phyloP scores from a whole-genome alignment of 2,888 invertebrate species.

The Tetanocera ferruginea region DNA sequence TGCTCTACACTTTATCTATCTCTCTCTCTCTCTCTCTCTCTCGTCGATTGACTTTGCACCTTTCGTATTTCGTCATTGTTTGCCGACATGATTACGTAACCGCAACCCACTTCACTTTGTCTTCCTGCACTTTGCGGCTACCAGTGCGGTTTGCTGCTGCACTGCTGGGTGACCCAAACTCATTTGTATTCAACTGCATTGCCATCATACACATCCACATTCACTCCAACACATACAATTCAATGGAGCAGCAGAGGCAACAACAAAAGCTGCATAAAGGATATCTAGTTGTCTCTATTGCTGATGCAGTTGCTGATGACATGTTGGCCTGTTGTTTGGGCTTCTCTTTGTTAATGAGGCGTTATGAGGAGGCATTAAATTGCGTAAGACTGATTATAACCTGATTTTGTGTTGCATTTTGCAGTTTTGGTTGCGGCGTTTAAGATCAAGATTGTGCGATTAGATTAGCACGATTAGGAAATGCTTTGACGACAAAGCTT shows the following conservation, averaged over 20 bases:
- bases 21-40: not conserved
- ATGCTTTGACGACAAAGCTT: not conserved
- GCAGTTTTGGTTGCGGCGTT: not conserved
- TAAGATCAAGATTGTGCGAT: slow-evolving; percentile 21
- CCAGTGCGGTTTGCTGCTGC: slow-evolving; percentile 2
- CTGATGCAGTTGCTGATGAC: not conserved
- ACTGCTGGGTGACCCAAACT: slow-evolving; percentile 9
- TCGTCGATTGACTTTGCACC: slow-evolving; percentile 16
- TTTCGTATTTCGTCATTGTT: not conserved
- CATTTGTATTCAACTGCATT: slow-evolving; percentile 13
- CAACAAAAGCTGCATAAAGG: not conserved
- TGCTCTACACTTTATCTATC: not conserved
- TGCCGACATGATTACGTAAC: slow-evolving; percentile 11
- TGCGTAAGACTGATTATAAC: slow-evolving; percentile 43
- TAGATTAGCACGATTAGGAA: slow-evolving; percentile 1
- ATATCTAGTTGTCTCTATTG: slow-evolving; percentile 5
- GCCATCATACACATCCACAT: not conserved
- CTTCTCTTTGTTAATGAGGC: slow-evolving; percentile 45
- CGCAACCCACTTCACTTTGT: slow-evolving; percentile 20
- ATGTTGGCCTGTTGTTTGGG: slow-evolving; percentile 8
- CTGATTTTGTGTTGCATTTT: slow-evolving; percentile 17
- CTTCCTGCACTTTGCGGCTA: slow-evolving; percentile 1
- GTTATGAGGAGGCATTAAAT: slow-evolving; percentile 40
- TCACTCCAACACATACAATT: not conserved
- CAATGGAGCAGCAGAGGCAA: not conserved